Base-by-base conservation (phyloP, 1,140 invertebrate genomes). In the Drosophila watanabei region DNA sequence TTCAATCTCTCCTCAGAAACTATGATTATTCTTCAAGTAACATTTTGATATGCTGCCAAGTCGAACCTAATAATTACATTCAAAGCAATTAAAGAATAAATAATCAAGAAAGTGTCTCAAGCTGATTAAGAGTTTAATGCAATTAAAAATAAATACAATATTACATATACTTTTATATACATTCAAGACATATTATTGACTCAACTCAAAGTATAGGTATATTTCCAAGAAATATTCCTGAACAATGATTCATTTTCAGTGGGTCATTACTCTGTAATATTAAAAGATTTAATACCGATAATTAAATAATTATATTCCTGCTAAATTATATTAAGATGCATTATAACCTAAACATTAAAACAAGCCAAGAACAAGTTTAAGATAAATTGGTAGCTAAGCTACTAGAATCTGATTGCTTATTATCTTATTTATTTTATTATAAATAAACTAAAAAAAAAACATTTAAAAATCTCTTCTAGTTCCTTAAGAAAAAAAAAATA, bases 91-190 rank as follows among this genome's bases (percentile, higher is more conserved):
- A 37, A 56, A 16, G 18, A 54, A 54, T 54, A 35, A 54, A 35
- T 33, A 54, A 14, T 20, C 0, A 14, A 14, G n/a, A 35, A 16
- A 9, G 7, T 14, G 13, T 11, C 33, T 56, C 7, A 24, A 35
- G 5, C 18, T 56, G 52, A 56, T 56, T 37, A 37, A 16, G 18
- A 37, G 52, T 56, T 56, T 18, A 56, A 56, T 24, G 52, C 9
- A 54, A 54, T 35, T 20, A 20, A 35, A 18, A 20, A 37, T n/a
- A 24, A 9, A 37, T 20, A 20, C 8, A 33, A 5, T 7, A 14
- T 33, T 18, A 20, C 7, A 20, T 35, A 35, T 54, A 35, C 2
- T 14, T 33, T 0, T 20, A 35, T n/a, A n/a, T 6, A 11, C 13
- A 24, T 48, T 48, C 8, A n/a, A 43, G 41, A 14, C 11, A 30